These are phyloP conservation scores for Hyla sarda DNA, from an alignment of 2,113 vertebrate species.

Conservation along the genomic window DNA sequence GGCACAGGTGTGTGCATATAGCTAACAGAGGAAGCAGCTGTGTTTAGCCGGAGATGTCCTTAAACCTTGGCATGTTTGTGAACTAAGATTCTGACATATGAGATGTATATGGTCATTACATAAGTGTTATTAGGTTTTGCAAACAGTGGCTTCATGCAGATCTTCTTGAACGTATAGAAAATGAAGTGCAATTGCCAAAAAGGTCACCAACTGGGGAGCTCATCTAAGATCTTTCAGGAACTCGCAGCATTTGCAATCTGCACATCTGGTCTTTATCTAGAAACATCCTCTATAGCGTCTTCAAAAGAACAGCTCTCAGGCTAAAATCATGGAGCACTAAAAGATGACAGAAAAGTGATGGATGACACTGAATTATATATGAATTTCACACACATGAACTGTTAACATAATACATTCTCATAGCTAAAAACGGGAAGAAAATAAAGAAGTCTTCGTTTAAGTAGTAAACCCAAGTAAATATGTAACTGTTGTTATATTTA, in stretches of 20 bases:
- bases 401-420: neutral
- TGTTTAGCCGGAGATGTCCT: slow-evolving; percentile 36
- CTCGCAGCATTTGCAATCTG: neutral
- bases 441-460: neutral
- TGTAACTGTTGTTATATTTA: neutral
- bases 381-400: neutral
- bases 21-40: slow-evolving; percentile 34
- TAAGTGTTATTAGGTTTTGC: neutral
- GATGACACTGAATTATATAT: neutral
- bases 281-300: neutral
- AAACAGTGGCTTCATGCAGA: neutral
- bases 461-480: neutral
- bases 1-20: slow-evolving; percentile 24
- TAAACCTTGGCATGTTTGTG: slow-evolving; percentile 34
- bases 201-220: neutral
- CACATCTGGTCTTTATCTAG: slow-evolving; percentile 4
- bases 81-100: slow-evolving; percentile 15
- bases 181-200: neutral
- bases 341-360: neutral
- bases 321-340: neutral
- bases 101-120: slow-evolving; percentile 21
- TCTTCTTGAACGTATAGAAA: neutral
- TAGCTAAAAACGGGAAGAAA: neutral
- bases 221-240: neutral
- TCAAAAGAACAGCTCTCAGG: too few species aligned